phyloP scores from a whole-genome alignment of 2,113 vertebrate genomes.

The Entosphenus tridentatus region DNA sequence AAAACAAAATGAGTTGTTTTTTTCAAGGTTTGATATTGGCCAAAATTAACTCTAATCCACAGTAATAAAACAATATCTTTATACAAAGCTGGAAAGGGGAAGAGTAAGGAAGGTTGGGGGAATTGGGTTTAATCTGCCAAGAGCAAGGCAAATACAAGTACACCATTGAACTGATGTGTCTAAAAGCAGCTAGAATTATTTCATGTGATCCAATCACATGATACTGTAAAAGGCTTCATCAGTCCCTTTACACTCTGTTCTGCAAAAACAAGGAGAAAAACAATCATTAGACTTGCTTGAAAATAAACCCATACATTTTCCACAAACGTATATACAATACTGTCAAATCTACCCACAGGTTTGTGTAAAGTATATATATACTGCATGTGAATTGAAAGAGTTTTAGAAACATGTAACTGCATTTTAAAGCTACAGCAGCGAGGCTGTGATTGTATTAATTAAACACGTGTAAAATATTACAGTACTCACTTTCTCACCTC shows the following conservation, averaged over 20 bases:
- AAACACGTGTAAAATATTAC: neutral
- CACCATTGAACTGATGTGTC: slow-evolving; percentile 6
- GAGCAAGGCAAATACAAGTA: slow-evolving; percentile 1
- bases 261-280: neutral
- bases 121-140: neutral
- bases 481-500: slow-evolving; percentile 3
- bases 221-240: neutral
- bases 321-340: neutral
- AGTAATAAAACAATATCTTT: slow-evolving; percentile 4
- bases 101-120: neutral
- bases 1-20: neutral
- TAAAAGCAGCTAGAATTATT: neutral
- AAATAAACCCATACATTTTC: neutral
- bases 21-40: neutral
- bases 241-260: neutral
- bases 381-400: neutral
- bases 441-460: neutral
- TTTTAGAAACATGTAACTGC: neutral
- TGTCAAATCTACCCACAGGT: neutral
- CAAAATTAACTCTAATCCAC: neutral
- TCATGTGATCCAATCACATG: slow-evolving; percentile 2
- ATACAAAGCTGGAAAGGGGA: slow-evolving; percentile 3
- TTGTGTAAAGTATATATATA: neutral
- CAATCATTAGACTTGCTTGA: neutral
- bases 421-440: neutral